Conservation (phyloP, 2,888 invertebrate genomes). For the Rhopalosiphum nymphaeae region DNA sequence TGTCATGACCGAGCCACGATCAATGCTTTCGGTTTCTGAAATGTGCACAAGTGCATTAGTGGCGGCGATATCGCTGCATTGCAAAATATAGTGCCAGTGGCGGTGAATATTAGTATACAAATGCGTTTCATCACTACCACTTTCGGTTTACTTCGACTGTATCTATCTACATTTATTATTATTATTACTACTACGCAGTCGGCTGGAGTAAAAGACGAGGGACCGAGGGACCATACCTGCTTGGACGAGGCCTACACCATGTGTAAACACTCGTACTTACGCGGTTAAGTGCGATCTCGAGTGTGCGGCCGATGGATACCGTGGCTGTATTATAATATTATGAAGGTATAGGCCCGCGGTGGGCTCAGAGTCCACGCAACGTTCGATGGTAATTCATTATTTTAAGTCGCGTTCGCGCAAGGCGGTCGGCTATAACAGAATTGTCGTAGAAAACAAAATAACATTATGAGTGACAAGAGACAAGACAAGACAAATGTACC, state of each 20-base stretch:
- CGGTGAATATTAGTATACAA: background rate
- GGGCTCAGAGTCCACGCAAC: background rate
- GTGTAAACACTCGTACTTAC: constrained; percentile 30
- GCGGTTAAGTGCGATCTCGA: background rate
- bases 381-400: background rate
- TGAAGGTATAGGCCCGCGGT: background rate
- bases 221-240: background rate
- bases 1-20: background rate
- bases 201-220: constrained; percentile 6
- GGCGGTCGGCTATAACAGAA: background rate
- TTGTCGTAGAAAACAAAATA: background rate
- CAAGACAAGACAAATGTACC: background rate
- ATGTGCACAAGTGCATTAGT: background rate
- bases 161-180: background rate
- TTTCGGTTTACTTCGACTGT: background rate
- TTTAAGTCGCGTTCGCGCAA: background rate
- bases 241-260: background rate
- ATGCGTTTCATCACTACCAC: background rate
- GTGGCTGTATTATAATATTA: background rate
- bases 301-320: background rate
- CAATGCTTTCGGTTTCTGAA: background rate
- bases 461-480: background rate
- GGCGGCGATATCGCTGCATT: background rate
- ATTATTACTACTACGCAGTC: background rate
- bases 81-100: background rate